These are phyloP conservation scores for Phalacrocorax aristotelis DNA, from an alignment of 2,113 vertebrate genomes.

Conservation along the genomic window DNA sequence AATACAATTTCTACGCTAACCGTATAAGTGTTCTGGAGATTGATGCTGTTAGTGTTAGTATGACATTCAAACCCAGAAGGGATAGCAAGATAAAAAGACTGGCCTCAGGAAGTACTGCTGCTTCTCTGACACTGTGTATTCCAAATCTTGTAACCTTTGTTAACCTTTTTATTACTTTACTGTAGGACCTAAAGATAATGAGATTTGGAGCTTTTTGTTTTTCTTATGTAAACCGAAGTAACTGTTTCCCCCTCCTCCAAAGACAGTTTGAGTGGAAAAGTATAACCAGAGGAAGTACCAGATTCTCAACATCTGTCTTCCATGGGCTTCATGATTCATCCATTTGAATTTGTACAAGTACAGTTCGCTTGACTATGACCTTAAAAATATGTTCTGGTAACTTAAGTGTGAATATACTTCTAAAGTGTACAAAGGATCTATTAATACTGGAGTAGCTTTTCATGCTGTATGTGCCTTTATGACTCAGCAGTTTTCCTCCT, in stretches of 20 bases:
- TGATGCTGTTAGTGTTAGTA: background rate
- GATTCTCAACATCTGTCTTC: background rate
- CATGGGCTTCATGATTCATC: background rate
- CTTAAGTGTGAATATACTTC: background rate
- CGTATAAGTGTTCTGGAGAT: background rate
- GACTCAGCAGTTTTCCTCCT: slow-evolving; percentile 23
- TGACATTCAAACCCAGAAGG: background rate
- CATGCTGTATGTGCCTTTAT: background rate
- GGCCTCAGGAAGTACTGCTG: background rate
- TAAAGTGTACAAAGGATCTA: background rate
- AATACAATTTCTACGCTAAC: background rate
- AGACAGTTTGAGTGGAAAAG: background rate
- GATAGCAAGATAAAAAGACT: background rate
- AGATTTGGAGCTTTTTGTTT: background rate
- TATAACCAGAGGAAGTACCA: background rate
- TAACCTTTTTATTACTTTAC: background rate
- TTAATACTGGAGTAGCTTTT: background rate
- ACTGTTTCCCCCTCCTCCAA: background rate
- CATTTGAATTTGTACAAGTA: background rate
- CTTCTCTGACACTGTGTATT: background rate
- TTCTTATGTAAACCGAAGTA: background rate
- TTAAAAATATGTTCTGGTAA: background rate
- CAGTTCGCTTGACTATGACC: background rate
- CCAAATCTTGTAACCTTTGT: background rate
- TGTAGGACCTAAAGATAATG: background rate